Conservation (phyloP, 2,797 vertebrate genomes). For the Gymnopithys bicolor region DNA sequence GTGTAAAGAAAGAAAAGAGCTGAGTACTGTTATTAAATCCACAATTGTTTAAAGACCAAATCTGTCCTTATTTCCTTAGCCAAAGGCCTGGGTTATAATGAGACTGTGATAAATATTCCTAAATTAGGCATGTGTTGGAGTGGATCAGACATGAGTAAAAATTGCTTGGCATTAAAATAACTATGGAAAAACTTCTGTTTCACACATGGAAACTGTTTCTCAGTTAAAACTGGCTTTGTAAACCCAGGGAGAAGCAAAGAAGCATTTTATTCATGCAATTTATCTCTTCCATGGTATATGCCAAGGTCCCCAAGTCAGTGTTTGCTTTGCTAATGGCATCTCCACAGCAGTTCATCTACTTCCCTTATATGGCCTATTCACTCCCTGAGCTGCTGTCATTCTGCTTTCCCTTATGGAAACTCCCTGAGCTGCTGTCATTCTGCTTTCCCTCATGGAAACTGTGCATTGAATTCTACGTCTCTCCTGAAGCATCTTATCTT, state of each 20-base stretch:
- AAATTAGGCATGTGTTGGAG: not conserved
- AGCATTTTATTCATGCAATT: constrained; percentile 42
- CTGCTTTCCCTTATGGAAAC: constrained; percentile 21
- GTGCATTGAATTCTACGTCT: not conserved
- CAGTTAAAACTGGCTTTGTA: constrained; percentile 22
- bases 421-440: constrained; percentile 38
- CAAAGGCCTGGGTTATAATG: not conserved
- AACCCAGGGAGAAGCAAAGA: constrained; percentile 8
- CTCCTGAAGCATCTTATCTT: constrained; percentile 34
- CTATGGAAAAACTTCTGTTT: constrained; percentile 32
- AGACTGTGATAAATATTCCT: constrained; percentile 13
- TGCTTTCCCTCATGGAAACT: constrained; percentile 14
- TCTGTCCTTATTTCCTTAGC: not conserved
- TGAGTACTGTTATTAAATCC: not conserved
- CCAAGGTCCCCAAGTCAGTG: constrained; percentile 42
- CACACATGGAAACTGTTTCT: constrained; percentile 16
- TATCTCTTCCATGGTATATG: constrained; percentile 33
- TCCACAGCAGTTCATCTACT: constrained; percentile 43
- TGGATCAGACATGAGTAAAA: not conserved
- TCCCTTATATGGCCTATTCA: constrained; percentile 60
- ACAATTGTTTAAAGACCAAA: not conserved
- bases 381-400: constrained; percentile 39
- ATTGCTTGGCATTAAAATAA: constrained; percentile 23
- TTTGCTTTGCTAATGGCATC: constrained; percentile 51
- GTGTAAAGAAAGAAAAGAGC: not conserved